These are phyloP conservation scores for Sylvia borin DNA, from an alignment of 2,797 vertebrate genomes.

Conservation along the genomic window DNA sequence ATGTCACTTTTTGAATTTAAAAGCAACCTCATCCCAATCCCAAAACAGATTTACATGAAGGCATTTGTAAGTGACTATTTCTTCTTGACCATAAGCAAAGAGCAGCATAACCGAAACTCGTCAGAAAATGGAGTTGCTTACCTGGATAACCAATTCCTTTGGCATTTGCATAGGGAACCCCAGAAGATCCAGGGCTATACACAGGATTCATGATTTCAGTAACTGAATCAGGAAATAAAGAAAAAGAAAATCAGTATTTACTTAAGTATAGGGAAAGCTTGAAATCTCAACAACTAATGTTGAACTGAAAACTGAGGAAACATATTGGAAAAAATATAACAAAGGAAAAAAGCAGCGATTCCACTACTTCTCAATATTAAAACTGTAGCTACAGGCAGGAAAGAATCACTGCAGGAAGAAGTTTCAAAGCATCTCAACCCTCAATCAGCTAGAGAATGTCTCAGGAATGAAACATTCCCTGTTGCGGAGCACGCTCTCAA, in stretches of 20 bases:
- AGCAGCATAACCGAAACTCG: fast-evolving
- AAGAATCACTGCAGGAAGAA: not conserved
- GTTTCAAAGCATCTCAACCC: not conserved
- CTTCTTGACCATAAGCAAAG: not conserved
- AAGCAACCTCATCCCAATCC: not conserved
- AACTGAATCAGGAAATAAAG: conserved; percentile 48
- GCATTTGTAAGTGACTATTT: not conserved
- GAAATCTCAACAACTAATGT: not conserved
- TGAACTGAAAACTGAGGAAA: not conserved
- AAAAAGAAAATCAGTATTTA: not conserved
- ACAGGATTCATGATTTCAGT: conserved; percentile 94
- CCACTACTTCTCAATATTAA: not conserved
- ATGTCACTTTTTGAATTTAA: not conserved
- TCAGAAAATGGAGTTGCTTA: conserved; percentile 56
- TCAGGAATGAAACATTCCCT: not conserved
- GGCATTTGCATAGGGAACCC: conserved; percentile 94
- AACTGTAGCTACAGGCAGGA: not conserved
- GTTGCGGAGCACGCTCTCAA: not conserved
- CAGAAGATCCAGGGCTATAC: conserved; percentile 95
- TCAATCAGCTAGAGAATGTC: not conserved
- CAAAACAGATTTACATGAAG: not conserved
- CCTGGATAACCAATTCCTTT: conserved; percentile 98
- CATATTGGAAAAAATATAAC: not conserved
- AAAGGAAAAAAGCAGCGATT: not conserved
- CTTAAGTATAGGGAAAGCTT: not conserved